These are phyloP conservation scores for Lampris megalopsis DNA, from an alignment of 2,113 vertebrate genomes.

Conservation along the genomic window DNA sequence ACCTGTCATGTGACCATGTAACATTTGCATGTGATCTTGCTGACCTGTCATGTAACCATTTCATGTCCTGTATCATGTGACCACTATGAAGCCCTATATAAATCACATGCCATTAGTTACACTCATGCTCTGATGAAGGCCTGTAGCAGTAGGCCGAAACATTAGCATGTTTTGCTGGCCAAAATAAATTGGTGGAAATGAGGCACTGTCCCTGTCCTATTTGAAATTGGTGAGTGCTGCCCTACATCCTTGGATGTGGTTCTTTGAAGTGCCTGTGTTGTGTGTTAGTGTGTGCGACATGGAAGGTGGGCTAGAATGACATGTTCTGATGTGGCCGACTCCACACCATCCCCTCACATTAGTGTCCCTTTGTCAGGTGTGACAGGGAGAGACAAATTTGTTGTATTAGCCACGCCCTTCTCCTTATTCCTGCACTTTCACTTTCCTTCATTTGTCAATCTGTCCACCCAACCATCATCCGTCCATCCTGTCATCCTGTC, in stretches of 20 bases:
- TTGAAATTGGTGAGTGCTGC: too few relatives aligned
- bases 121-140: too few relatives aligned
- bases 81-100: too few relatives aligned
- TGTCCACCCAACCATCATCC: conserved; percentile 7
- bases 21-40: too few relatives aligned
- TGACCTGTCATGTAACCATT: too few relatives aligned
- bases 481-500: not conserved
- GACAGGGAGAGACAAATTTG: conserved; percentile 55
- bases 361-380: conserved; percentile 53
- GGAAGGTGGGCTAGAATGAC: conserved; percentile 52
- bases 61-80: too few relatives aligned
- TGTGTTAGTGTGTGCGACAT: conserved; percentile 26
- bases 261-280: not conserved
- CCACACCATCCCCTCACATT: conserved; percentile 43
- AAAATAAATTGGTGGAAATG: too few relatives aligned
- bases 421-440: conserved; percentile 14
- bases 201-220: too few relatives aligned
- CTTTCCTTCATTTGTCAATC: conserved; percentile 37
- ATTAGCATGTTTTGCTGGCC: too few relatives aligned
- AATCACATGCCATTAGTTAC: too few relatives aligned
- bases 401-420: conserved; percentile 31
- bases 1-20: too few relatives aligned
- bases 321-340: conserved; percentile 26
- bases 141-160: too few relatives aligned
- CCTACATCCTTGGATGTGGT: not conserved